A percentile compares a stretch with the other conserved stretches of the same genome.
Conservation (phyloP, 2,888 invertebrate genomes). For the Lamellibrachia satsuma region DNA sequence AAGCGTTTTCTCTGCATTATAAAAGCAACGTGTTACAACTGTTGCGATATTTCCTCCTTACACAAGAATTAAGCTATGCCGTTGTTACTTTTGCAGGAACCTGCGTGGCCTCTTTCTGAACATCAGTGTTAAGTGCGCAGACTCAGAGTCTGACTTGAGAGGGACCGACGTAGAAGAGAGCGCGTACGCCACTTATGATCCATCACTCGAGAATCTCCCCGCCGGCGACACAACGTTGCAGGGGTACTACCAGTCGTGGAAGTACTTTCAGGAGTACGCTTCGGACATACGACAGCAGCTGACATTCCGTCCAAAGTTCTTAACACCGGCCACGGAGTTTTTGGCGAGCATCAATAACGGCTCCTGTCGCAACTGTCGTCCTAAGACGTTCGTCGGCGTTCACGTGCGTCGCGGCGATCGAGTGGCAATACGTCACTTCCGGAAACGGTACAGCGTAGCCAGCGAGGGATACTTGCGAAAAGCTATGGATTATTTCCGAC, state of each 20-base stretch:
- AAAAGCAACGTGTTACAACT: too few species aligned
- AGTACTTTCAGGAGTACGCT: constrained; percentile 31
- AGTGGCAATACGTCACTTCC: not conserved
- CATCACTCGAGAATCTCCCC: constrained; percentile 6
- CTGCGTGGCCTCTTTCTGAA: not conserved
- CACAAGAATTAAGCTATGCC: not conserved
- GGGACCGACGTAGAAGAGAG: constrained; percentile 22
- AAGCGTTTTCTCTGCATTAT: too few species aligned
- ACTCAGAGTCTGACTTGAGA: not conserved
- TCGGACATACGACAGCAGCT: constrained; percentile 32
- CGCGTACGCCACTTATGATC: constrained; percentile 24
- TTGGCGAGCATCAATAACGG: not conserved
- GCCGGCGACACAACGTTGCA: constrained; percentile 26
- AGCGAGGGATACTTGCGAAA: constrained; percentile 23
- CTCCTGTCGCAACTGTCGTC: not conserved
- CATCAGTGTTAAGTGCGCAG: not conserved
- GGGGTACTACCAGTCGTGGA: constrained; percentile 38
- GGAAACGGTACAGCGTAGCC: constrained; percentile 28
- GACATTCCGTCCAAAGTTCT: constrained; percentile 24
- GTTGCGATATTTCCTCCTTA: too few species aligned
- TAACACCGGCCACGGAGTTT: not conserved
- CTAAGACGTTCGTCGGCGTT: constrained; percentile 24
- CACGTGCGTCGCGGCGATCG: constrained; percentile 30
- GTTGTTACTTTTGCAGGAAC: not conserved
- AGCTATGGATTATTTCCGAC: constrained; percentile 27